Conservation (phyloP, 2,888 invertebrate genomes). For the Andrena trimmerana region DNA sequence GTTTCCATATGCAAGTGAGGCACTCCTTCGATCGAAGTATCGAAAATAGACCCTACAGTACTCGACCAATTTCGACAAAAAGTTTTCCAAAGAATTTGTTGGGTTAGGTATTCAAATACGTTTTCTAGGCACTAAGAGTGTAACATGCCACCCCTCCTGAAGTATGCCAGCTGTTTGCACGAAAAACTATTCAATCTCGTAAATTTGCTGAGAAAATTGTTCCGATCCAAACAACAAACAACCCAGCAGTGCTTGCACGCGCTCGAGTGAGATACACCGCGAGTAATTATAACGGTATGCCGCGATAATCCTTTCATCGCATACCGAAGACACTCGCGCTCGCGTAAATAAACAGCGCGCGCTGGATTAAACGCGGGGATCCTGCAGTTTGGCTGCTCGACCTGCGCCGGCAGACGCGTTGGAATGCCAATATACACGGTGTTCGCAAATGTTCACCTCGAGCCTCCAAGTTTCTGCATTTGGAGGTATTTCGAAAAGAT, state of each 20-base stretch:
- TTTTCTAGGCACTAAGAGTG: background rate
- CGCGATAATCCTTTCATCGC: slow-evolving; percentile 56
- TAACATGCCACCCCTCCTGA: background rate
- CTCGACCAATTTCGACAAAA: background rate
- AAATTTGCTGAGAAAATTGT: background rate
- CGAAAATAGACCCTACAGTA: background rate
- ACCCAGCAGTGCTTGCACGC: background rate
- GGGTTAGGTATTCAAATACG: background rate
- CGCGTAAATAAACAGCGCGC: slow-evolving; percentile 61
- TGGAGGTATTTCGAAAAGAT: background rate
- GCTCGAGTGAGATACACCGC: background rate
- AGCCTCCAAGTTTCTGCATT: background rate
- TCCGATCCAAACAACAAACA: slow-evolving; percentile 10
- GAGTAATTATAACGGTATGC: slow-evolving; percentile 54
- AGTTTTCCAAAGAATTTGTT: background rate
- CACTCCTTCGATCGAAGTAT: no score
- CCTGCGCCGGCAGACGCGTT: slow-evolving; percentile 9
- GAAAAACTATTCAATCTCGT: background rate
- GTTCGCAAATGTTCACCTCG: background rate
- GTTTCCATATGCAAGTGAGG: background rate
- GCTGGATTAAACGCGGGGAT: slow-evolving; percentile 48
- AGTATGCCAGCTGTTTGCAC: background rate
- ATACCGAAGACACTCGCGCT: slow-evolving; percentile 39
- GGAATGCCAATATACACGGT: slow-evolving; percentile 64
- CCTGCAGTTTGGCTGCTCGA: slow-evolving; percentile 41